Evolutionary conservation across 2,797 vertebrate species (phyloP).

Genomic region (Otus scops): DNA sequence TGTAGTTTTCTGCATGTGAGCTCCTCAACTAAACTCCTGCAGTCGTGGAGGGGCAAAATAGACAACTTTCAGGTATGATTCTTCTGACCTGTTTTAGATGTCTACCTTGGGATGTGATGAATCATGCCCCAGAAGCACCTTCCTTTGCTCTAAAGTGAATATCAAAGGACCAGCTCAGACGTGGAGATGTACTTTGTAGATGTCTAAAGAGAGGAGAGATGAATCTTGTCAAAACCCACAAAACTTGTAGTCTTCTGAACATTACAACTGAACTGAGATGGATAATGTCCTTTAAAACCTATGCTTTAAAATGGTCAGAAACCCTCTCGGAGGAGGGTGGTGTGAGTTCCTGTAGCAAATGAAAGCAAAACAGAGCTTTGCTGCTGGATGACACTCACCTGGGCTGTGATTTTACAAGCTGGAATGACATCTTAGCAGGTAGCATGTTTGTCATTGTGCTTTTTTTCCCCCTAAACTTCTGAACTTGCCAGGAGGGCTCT

Average conservation of each 20-base stretch:
- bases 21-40: not conserved
- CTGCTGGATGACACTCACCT: not conserved
- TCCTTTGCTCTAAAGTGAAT: not conserved
- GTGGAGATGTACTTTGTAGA: not conserved
- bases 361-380: not conserved
- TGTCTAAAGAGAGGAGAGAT: not conserved
- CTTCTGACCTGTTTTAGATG: constrained; percentile 24
- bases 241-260: not conserved
- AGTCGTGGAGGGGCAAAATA: not conserved
- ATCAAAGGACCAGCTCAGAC: not conserved
- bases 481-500: not conserved
- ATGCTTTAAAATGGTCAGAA: not conserved
- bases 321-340: not conserved
- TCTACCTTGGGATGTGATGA: not conserved
- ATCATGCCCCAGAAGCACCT: not conserved
- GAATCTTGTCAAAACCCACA: not conserved
- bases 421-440: not conserved
- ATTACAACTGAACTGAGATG: not conserved
- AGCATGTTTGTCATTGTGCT: not conserved
- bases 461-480: not conserved
- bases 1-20: not conserved
- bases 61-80: not conserved
- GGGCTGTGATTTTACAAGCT: not conserved
- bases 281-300: not conserved
- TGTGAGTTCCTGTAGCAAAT: not conserved